Percentiles rank a stretch among this genome's conserved stretches.
phyloP scores from a whole-genome alignment of 2,888 invertebrate genomes.

The Glyphotaelius pellucidus region DNA sequence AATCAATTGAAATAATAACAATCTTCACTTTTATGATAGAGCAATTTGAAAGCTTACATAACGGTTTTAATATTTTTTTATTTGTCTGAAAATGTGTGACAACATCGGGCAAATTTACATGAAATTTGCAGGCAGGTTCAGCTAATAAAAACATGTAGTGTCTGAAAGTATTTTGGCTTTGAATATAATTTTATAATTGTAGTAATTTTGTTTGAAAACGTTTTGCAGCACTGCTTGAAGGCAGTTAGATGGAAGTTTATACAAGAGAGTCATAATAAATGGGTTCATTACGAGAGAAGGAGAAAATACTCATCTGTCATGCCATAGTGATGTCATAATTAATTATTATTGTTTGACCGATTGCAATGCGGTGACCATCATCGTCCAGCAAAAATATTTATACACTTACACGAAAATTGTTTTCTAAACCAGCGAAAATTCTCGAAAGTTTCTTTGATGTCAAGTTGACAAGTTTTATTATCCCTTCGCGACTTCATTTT shows the following conservation, averaged over 20 bases:
- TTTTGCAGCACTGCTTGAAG: not conserved
- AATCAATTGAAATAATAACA: not conserved
- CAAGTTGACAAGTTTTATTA: not conserved
- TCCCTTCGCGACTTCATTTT: not conserved
- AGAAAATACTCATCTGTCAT: constrained; percentile 9
- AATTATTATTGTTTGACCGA: constrained; percentile 14
- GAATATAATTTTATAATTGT: not conserved
- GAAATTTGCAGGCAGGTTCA: not conserved
- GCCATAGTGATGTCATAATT: constrained; percentile 14
- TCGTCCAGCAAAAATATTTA: not conserved
- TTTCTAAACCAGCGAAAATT: no score
- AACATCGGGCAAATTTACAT: not conserved
- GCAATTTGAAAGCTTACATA: not conserved
- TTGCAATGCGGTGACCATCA: constrained; percentile 11
- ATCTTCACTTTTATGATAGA: not conserved
- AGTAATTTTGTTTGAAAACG: not conserved
- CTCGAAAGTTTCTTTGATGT: not conserved
- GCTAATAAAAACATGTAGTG: not conserved
- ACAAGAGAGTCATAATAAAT: constrained; percentile 3
- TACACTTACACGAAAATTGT: not conserved
- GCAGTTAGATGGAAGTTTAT: not conserved
- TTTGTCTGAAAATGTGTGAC: not conserved
- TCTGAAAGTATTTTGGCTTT: not conserved
- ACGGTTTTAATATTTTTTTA: not conserved
- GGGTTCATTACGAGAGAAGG: constrained; percentile 2